A percentile compares a stretch with the other conserved stretches of the same genome.
Evolutionary conservation across 2,113 vertebrate genomes (phyloP).

Genomic region (Nibea albiflora): DNA sequence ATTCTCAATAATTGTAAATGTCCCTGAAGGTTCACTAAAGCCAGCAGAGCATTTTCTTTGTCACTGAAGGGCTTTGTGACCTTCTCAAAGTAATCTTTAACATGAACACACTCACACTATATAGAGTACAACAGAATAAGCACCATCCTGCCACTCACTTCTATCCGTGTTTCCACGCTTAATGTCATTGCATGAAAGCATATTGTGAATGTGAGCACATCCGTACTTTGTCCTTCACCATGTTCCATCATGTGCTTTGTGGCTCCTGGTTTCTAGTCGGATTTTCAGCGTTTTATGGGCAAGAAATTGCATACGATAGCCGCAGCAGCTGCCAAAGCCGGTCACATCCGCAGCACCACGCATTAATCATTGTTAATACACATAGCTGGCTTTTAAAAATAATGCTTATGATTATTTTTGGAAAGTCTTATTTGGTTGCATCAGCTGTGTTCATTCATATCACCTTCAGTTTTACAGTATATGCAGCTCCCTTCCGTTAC

Average conservation of each 20-base stretch:
- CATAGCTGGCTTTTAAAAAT: conserved; percentile 13
- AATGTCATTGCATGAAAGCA: neutral
- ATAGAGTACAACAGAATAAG: neutral
- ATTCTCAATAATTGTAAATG: conserved; percentile 6
- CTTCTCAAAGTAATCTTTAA: conserved; percentile 2
- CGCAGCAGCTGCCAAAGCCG: neutral
- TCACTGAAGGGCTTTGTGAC: conserved; percentile 16
- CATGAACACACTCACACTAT: neutral
- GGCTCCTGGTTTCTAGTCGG: neutral
- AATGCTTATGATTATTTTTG: neutral
- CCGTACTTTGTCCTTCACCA: neutral
- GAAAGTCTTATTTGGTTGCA: conserved; percentile 34
- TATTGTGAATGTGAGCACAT: neutral
- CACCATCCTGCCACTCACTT: neutral
- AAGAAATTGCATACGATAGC: neutral
- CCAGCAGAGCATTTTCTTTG: conserved; percentile 14
- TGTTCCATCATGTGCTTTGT: neutral
- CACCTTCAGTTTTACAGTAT: neutral
- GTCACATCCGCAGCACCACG: neutral
- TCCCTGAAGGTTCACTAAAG: conserved; percentile 9
- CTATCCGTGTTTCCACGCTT: neutral
- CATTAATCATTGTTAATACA: conserved; percentile 5
- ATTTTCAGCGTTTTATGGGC: conserved; percentile 1
- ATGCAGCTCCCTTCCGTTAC: neutral
- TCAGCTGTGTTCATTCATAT: conserved; percentile 40